Percentiles rank a stretch among this genome's conserved stretches.
These are phyloP conservation scores for Neoascia interrupta DNA, from an alignment of 2,888 invertebrate genomes.

Conservation along the genomic window DNA sequence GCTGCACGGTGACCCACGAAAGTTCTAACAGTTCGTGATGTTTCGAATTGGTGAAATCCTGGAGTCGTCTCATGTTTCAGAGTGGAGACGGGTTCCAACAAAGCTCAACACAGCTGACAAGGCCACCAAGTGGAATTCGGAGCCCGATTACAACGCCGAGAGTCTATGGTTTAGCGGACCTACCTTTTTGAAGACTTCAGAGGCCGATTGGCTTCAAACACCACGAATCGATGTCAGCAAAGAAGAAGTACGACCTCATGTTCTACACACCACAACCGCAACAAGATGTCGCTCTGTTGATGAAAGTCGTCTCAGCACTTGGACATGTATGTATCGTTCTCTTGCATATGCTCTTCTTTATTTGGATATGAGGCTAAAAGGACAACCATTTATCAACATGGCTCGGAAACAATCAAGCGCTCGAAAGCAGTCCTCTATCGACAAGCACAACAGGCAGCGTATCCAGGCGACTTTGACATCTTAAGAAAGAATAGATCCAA, in stretches of 20 bases:
- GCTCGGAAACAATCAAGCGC: constrained; percentile 6
- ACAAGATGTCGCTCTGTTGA: not conserved
- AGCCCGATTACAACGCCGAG: not conserved
- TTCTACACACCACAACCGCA: not conserved
- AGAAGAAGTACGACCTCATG: not conserved
- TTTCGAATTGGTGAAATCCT: constrained; percentile 62
- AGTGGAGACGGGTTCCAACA: constrained; percentile 47
- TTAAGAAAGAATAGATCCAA: too few species aligned
- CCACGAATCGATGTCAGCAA: not conserved
- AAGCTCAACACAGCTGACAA: constrained; percentile 64
- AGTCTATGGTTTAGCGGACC: constrained; percentile 54
- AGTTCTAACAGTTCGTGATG: constrained; percentile 62
- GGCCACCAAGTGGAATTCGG: constrained; percentile 53
- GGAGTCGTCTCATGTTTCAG: constrained; percentile 34
- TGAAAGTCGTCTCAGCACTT: too few species aligned
- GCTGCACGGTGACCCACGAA: constrained; percentile 66
- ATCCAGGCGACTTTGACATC: too few species aligned
- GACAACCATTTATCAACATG: constrained; percentile 18
- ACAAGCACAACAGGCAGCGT: too few species aligned
- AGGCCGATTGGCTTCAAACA: constrained; percentile 28
- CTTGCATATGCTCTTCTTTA: too few species aligned
- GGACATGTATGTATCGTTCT: not conserved
- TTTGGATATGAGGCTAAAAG: too few species aligned
- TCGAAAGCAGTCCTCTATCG: too few species aligned
- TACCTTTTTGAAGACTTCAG: constrained; percentile 38